These are phyloP conservation scores for Nezara viridula DNA, from an alignment of 2,888 invertebrate genomes.

Conservation along the genomic window DNA sequence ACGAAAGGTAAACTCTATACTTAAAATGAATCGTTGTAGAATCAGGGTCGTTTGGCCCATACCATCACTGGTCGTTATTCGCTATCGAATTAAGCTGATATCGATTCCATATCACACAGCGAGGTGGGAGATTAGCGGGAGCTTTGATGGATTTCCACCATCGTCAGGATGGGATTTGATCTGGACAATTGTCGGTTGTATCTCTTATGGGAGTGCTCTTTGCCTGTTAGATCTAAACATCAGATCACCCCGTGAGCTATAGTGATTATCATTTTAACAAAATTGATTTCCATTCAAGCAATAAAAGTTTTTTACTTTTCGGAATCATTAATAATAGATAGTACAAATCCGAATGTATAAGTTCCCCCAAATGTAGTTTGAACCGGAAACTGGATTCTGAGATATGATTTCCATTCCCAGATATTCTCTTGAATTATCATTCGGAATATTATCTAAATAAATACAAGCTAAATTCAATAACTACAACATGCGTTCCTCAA, in stretches of 20 bases:
- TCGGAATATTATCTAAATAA: too few relatives aligned
- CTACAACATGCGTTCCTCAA: too few relatives aligned
- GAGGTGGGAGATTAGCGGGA: not conserved
- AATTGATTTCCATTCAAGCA: not conserved
- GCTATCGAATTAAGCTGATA: conserved; percentile 3
- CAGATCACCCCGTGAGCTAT: not conserved
- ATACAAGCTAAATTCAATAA: too few relatives aligned
- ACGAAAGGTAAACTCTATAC: not conserved
- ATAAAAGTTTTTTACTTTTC: too few relatives aligned
- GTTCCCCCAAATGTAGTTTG: too few relatives aligned
- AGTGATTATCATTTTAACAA: not conserved
- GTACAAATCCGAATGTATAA: too few relatives aligned
- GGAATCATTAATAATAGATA: too few relatives aligned
- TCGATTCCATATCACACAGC: not conserved
- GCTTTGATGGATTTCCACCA: not conserved
- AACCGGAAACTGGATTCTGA: too few relatives aligned
- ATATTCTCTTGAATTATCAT: too few relatives aligned
- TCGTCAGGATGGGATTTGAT: not conserved
- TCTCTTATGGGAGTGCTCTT: not conserved
- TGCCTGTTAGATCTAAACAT: not conserved
- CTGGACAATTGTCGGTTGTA: not conserved
- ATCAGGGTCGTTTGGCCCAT: not conserved
- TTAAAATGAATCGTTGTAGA: not conserved
- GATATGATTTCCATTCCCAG: too few relatives aligned
- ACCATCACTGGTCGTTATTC: not conserved